Conservation (phyloP, 23 tunicate genomes). For the Corella eumyota region DNA sequence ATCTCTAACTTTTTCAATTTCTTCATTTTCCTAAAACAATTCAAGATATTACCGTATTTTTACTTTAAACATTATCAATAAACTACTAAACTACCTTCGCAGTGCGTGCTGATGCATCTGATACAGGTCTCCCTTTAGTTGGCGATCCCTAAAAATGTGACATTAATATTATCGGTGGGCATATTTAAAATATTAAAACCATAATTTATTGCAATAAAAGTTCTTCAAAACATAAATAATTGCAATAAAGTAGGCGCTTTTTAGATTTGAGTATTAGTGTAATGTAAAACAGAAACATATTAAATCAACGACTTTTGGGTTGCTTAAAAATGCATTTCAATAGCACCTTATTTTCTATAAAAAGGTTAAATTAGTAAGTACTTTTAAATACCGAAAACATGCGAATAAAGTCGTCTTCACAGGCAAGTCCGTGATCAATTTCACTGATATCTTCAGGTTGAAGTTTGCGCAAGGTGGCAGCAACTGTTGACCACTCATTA, state of each 20-base stretch:
- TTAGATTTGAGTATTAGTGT: no score
- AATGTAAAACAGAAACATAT: no score
- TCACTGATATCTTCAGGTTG: constrained; percentile 27
- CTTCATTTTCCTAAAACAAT: background rate
- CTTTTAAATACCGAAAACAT: constrained; percentile 38
- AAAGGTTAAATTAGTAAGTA: no score
- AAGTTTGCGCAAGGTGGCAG: constrained; percentile 8
- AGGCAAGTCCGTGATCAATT: constrained; percentile 19
- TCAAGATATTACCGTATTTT: background rate
- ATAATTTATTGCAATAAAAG: no score
- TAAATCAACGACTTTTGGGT: no score
- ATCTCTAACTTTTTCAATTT: constrained; percentile 5
- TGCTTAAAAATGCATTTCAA: no score
- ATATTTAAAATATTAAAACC: no score
- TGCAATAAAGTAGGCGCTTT: no score
- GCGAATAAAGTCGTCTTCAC: constrained; percentile 12
- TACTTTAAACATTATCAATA: background rate
- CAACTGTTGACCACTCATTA: constrained; percentile 21
- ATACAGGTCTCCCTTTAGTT: background rate
- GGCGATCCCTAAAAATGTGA: no score
- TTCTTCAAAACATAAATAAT: no score
- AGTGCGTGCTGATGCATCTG: background rate
- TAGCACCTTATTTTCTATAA: no score
- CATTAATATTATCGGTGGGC: no score
- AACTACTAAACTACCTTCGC: background rate